phyloP scores from a whole-genome alignment of 1,140 invertebrate species.

The Proales similis region DNA sequence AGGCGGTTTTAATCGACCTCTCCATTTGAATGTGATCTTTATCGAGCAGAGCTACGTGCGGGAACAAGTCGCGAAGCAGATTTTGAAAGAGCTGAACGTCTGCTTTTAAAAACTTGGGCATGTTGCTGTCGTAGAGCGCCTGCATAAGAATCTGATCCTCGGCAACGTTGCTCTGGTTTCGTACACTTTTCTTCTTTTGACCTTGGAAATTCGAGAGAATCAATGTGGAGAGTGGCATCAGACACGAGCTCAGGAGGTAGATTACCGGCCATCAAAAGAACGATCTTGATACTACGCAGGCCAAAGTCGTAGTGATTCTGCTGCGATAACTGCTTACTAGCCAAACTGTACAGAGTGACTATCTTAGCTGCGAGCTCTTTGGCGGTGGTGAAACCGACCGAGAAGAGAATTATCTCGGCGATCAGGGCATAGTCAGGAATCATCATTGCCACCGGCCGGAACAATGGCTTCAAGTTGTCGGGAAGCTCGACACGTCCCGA shows the following conservation, averaged over 20 bases:
- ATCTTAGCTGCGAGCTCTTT: constrained; percentile 51
- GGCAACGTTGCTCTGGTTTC: constrained; percentile 1
- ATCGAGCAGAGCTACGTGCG: constrained; percentile 51
- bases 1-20: constrained; percentile 1
- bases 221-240: not conserved
- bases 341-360: constrained; percentile 50
- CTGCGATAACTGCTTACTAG: constrained; percentile 52
- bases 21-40: constrained; percentile 27
- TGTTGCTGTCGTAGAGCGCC: constrained; percentile 79
- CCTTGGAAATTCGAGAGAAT: not conserved
- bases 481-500: constrained; percentile 53
- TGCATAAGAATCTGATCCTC: constrained; percentile 45
- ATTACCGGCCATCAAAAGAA: constrained; percentile 69
- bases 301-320: constrained; percentile 76
- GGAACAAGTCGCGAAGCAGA: constrained; percentile 75
- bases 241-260: constrained; percentile 60
- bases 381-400: constrained; percentile 54
- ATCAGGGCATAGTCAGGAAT: constrained; percentile 53
- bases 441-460: constrained; percentile 55
- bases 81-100: constrained; percentile 73
- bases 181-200: not conserved
- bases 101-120: constrained; percentile 69
- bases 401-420: constrained; percentile 54
- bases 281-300: constrained; percentile 69
- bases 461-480: constrained; percentile 55